These are phyloP conservation scores for Peromyscus melanophrys DNA, from an alignment of 2,797 vertebrate genomes.

Conservation along the genomic window DNA sequence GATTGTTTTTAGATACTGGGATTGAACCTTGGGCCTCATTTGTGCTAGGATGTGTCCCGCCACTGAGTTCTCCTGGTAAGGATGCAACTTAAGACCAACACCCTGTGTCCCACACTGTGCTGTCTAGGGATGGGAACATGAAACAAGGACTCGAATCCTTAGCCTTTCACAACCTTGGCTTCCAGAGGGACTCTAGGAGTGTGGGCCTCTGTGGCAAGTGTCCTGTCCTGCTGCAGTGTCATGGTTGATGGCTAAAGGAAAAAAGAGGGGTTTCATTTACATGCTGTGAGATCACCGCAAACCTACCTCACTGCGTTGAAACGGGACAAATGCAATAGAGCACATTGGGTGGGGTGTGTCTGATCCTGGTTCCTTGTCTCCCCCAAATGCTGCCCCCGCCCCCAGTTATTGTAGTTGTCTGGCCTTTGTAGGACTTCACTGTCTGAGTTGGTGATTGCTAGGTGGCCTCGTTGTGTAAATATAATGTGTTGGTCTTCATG, in stretches of 20 bases:
- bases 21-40: not conserved
- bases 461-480: slow-evolving; percentile 87
- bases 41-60: not conserved
- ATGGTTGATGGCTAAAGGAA: slow-evolving; percentile 57
- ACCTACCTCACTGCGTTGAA: slow-evolving; percentile 91
- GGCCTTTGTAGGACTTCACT: slow-evolving; percentile 77
- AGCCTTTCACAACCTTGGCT: slow-evolving; percentile 52
- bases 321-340: slow-evolving; percentile 90
- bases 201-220: not conserved
- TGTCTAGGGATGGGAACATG: not conserved
- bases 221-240: slow-evolving; percentile 68
- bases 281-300: slow-evolving; percentile 89
- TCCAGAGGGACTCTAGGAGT: slow-evolving; percentile 36
- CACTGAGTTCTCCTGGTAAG: not conserved
- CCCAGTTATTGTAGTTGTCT: slow-evolving; percentile 78
- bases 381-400: slow-evolving; percentile 71
- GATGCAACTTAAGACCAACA: slow-evolving; percentile 26
- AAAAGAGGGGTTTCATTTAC: slow-evolving; percentile 54
- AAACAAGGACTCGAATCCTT: not conserved
- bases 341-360: slow-evolving; percentile 77
- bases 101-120: slow-evolving; percentile 32
- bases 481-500: slow-evolving; percentile 84
- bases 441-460: slow-evolving; percentile 83
- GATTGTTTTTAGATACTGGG: not conserved
- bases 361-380: slow-evolving; percentile 76